phyloP scores from a whole-genome alignment of 2,113 vertebrate species.

The Trochalopteron elliotii region DNA sequence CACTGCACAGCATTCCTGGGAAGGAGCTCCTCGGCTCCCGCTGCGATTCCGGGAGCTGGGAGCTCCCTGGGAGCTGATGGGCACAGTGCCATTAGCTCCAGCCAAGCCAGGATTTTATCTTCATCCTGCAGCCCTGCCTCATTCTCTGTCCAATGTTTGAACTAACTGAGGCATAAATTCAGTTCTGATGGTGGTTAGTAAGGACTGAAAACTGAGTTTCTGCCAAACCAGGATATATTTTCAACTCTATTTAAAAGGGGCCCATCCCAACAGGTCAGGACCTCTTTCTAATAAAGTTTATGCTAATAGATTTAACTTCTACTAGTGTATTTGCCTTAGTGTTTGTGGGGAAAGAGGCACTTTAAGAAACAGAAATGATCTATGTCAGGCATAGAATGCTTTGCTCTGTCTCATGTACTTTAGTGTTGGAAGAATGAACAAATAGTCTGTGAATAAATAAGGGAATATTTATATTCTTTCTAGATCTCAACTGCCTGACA shows the following conservation, averaged over 20 bases:
- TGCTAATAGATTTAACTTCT: conserved; percentile 37
- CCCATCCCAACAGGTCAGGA: conserved; percentile 14
- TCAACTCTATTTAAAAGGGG: neutral
- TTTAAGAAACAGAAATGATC: conserved; percentile 29
- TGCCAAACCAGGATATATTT: neutral
- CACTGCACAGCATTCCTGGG: neutral
- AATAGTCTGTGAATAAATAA: conserved; percentile 54
- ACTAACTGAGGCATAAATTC: conserved; percentile 41
- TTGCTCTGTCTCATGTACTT: conserved; percentile 28
- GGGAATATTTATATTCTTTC: conserved; percentile 44
- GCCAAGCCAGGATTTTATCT: conserved; percentile 30
- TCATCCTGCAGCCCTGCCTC: conserved; percentile 13
- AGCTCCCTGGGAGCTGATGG: conserved; percentile 17
- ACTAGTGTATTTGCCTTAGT: neutral
- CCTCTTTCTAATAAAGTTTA: conserved; percentile 35
- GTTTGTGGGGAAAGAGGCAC: neutral
- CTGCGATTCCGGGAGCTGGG: neutral
- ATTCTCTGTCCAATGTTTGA: conserved; percentile 18
- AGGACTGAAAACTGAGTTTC: conserved; percentile 24
- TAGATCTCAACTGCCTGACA: neutral
- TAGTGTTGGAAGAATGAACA: conserved; percentile 31
- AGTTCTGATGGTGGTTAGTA: neutral
- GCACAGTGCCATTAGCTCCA: neutral
- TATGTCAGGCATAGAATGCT: conserved; percentile 14
- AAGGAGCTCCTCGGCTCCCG: neutral